Conservation (phyloP, 1,140 invertebrate genomes). For the Glossosoma conforme region DNA sequence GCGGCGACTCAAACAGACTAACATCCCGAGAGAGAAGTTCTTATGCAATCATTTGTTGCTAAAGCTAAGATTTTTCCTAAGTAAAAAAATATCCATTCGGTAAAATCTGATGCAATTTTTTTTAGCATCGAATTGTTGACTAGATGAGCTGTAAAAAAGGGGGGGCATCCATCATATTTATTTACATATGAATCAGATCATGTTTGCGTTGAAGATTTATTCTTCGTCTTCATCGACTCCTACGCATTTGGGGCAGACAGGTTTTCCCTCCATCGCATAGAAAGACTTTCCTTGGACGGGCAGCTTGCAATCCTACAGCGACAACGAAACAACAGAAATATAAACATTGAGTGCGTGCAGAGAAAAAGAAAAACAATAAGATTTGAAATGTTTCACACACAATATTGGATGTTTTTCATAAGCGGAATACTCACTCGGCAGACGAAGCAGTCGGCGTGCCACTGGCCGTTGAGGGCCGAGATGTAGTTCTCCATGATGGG, state of each 20-base stretch:
- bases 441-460: conserved; percentile 99
- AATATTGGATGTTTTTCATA: not conserved
- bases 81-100: not conserved
- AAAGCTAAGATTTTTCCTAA: too few relatives aligned
- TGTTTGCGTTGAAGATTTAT: conserved; percentile 37
- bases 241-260: conserved; percentile 84
- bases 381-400: not conserved
- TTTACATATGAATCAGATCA: conserved; percentile 14
- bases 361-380: conserved; percentile 9
- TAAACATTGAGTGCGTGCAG: too few relatives aligned
- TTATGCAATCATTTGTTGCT: too few relatives aligned
- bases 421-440: conserved; percentile 86
- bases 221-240: conserved; percentile 85
- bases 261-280: conserved; percentile 91
- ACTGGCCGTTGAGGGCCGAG: conserved; percentile 94
- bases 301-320: conserved; percentile 85
- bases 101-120: not conserved
- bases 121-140: too few relatives aligned
- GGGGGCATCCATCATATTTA: conserved; percentile 35
- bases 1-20: conserved; percentile 8
- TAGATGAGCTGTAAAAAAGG: conserved; percentile 46
- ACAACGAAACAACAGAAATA: not conserved
- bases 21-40: too few relatives aligned
- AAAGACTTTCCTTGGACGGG: conserved; percentile 90
- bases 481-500: conserved; percentile 99